Evolutionary conservation across 2,113 vertebrate species (phyloP).

Genomic region (Barnardius zonarius): DNA sequence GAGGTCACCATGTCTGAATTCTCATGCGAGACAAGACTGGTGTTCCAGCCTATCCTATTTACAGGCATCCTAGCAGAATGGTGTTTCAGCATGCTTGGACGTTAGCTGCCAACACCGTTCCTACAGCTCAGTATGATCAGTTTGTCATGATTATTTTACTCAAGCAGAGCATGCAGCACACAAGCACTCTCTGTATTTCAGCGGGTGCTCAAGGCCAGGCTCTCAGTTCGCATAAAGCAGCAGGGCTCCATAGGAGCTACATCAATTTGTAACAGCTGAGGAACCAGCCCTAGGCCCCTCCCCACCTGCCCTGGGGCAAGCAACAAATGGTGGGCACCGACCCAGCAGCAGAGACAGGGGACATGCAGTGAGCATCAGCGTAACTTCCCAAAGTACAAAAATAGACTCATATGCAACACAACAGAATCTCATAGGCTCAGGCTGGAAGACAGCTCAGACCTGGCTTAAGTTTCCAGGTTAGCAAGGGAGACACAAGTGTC

Average conservation of each 20-base stretch:
- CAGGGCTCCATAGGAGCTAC: constrained; percentile 46
- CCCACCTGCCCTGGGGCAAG: neutral
- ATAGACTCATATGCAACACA: fast-evolving
- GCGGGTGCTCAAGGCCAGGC: neutral
- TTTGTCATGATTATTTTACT: neutral
- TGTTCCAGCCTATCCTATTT: neutral
- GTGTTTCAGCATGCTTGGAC: neutral
- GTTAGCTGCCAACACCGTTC: neutral
- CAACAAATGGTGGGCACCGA: fast-evolving
- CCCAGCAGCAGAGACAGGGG: neutral
- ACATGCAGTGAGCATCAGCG: neutral
- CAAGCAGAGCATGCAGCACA: constrained; percentile 23
- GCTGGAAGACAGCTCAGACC: neutral
- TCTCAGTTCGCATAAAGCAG: neutral
- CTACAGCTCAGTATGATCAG: neutral
- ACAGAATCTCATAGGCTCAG: neutral
- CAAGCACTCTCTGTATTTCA: neutral
- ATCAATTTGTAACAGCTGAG: neutral
- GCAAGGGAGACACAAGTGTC: neutral
- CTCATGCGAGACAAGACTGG: neutral
- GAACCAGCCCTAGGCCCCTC: neutral
- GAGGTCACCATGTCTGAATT: fast-evolving
- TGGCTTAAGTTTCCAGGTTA: neutral
- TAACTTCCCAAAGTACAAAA: neutral
- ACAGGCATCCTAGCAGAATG: neutral